Conservation (phyloP, 2,888 invertebrate genomes). For the Sclerodermus sp. region DNA sequence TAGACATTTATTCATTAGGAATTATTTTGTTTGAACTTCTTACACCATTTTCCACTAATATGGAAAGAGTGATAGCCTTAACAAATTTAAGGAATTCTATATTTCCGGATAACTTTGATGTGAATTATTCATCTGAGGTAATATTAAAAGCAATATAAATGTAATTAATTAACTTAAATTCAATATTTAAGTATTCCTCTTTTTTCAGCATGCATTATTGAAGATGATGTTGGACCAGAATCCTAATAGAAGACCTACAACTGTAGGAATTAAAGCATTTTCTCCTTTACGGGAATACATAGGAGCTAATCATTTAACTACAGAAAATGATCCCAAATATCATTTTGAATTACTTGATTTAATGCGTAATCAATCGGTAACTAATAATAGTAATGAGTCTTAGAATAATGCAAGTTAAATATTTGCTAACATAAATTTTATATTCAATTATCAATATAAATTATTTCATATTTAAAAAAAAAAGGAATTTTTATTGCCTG, state of each 20-base stretch:
- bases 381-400: constrained; percentile 37
- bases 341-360: constrained; percentile 62
- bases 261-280: constrained; percentile 68
- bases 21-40: constrained; percentile 92
- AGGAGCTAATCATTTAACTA: constrained; percentile 47
- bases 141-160: constrained; percentile 19
- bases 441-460: too few species aligned
- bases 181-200: too few species aligned
- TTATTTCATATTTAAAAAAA: too few species aligned
- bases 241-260: constrained; percentile 75
- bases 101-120: constrained; percentile 72
- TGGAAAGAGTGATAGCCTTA: constrained; percentile 79
- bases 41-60: constrained; percentile 85
- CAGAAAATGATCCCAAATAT: constrained; percentile 54
- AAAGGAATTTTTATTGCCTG: too few species aligned
- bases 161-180: background rate
- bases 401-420: constrained; percentile 20
- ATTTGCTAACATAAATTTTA: constrained; percentile 7
- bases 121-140: constrained; percentile 73
- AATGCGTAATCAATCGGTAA: constrained; percentile 45
- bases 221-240: constrained; percentile 75
- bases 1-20: constrained; percentile 93
- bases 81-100: constrained; percentile 66
- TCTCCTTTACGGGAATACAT: constrained; percentile 60
- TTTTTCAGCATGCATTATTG: constrained; percentile 69